Percentiles rank a stretch among this genome's conserved stretches.
These are phyloP conservation scores for Polietes domitor DNA, from an alignment of 2,888 invertebrate genomes.

Conservation along the genomic window DNA sequence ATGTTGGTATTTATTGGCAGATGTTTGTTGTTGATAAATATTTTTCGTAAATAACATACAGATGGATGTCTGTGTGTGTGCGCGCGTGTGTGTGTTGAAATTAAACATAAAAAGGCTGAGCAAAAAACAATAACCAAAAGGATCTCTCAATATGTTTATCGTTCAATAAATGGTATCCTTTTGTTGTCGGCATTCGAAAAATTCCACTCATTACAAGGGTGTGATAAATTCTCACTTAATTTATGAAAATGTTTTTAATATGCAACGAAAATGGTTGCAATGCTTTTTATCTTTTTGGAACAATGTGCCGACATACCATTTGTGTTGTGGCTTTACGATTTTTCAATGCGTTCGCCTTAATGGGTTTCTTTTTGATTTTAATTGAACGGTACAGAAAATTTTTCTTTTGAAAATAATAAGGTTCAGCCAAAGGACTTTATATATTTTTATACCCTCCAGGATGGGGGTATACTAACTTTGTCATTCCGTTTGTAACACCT, in stretches of 20 bases:
- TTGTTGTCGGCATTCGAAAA: not conserved
- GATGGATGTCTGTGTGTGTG: no score
- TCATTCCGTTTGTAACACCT: no score
- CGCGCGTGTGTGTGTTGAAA: not conserved
- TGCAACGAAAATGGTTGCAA: not conserved
- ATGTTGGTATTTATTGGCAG: not conserved
- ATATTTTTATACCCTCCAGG: no score
- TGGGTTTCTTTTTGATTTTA: no score
- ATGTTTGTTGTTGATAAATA: not conserved
- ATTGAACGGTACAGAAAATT: no score
- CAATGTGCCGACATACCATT: no score
- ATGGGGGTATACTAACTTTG: no score
- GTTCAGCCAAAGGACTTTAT: no score
- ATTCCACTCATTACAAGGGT: not conserved
- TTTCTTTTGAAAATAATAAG: no score
- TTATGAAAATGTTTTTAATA: slow-evolving; percentile 1
- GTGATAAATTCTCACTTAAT: slow-evolving; percentile 21
- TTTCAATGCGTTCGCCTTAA: no score
- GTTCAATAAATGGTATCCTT: not conserved
- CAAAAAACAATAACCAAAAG: not conserved
- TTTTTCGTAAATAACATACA: slow-evolving; percentile 10
- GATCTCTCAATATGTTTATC: not conserved
- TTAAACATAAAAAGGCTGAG: slow-evolving; percentile 2
- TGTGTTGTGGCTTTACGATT: no score
- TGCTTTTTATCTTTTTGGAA: no score